Base-by-base conservation (phyloP, 2,113 vertebrate species). In the Sebastes fasciatus region DNA sequence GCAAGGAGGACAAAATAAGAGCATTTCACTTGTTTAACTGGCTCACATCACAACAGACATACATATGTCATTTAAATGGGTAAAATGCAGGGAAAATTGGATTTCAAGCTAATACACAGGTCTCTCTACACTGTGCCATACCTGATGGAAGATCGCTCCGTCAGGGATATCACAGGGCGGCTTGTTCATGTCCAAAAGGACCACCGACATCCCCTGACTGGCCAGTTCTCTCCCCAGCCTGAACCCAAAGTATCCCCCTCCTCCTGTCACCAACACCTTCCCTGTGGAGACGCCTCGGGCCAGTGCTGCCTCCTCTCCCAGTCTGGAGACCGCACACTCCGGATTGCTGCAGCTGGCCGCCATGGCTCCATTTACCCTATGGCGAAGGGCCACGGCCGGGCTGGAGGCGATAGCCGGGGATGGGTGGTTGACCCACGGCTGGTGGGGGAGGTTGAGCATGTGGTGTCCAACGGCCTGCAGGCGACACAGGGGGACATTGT, bases 161-260 rank as follows among this genome's bases (percentile, higher is more conserved):
- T 91, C 92, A 3, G 95, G 95, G 55, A 96, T 83, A 2, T 96
- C 96, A 94, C 94, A 94, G 61, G 85, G 84, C 0, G 97, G 97
- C 77, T 93, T 94, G 57, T 72, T 94, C 17, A 96, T 74, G 57
- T 99, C 98, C 26, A 98, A 92, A 1, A 99, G 95, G 88, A 97
- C 86, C 19, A 98, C 97, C 0, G 94, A 89, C 54, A 91, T 7
- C 9, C 97, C 97, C 1, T 92, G 94, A 52, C 75, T 90, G 14
- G 94, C 95, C 12, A 99, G 96, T 45, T 94, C 95, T 70, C 93
- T 95, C 0, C 96, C 97, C 85, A 99, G 94, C 54, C 95, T 95
- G 71, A 96, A 97, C 0, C 98, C 98, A 52, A 98, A 95, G 91
- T 98, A 99, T 10, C 98, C 98, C 1, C 95, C 96, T 4, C 98